A percentile compares a stretch with the other conserved stretches of the same genome.
phyloP scores from a whole-genome alignment of 2,797 vertebrate species.

The Syngnathus acus region DNA sequence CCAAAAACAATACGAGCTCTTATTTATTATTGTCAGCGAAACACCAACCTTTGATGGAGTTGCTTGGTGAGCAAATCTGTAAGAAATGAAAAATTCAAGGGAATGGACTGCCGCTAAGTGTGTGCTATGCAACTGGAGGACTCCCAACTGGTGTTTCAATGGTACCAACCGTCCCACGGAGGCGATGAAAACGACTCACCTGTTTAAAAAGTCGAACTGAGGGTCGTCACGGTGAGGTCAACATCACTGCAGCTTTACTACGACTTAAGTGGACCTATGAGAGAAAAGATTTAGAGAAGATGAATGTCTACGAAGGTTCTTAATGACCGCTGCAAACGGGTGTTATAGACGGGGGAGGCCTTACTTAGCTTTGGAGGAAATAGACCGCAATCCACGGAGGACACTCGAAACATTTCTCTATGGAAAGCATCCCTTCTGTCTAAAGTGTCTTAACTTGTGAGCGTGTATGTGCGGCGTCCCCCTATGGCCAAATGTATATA shows the following conservation, averaged over 20 bases:
- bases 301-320: slow-evolving; percentile 1
- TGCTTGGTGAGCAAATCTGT: slow-evolving; percentile 5
- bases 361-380: slow-evolving; percentile 50
- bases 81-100: not conserved
- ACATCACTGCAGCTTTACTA: slow-evolving; percentile 42
- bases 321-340: slow-evolving; percentile 5
- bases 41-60: not conserved
- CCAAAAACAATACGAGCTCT: not conserved
- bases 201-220: slow-evolving; percentile 13
- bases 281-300: slow-evolving; percentile 15
- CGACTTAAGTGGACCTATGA: slow-evolving; percentile 51
- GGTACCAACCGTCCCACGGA: slow-evolving; percentile 12
- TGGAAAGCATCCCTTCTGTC: slow-evolving; percentile 47
- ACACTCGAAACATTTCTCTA: slow-evolving; percentile 25
- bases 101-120: slow-evolving; percentile 4
- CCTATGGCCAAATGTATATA: slow-evolving; percentile 78
- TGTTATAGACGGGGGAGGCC: slow-evolving; percentile 40
- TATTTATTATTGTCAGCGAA: not conserved
- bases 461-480: slow-evolving; percentile 46
- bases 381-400: slow-evolving; percentile 43
- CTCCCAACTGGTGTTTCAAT: slow-evolving; percentile 1
- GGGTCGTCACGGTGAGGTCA: slow-evolving; percentile 5
- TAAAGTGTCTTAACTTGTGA: slow-evolving; percentile 62
- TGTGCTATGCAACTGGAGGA: slow-evolving; percentile 52
- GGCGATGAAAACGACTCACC: slow-evolving; percentile 1